A percentile compares a stretch with the other conserved stretches of the same genome.
Conservation (phyloP, 53 echinoderm and acorn worm genomes). For the Luidia sarsii region DNA sequence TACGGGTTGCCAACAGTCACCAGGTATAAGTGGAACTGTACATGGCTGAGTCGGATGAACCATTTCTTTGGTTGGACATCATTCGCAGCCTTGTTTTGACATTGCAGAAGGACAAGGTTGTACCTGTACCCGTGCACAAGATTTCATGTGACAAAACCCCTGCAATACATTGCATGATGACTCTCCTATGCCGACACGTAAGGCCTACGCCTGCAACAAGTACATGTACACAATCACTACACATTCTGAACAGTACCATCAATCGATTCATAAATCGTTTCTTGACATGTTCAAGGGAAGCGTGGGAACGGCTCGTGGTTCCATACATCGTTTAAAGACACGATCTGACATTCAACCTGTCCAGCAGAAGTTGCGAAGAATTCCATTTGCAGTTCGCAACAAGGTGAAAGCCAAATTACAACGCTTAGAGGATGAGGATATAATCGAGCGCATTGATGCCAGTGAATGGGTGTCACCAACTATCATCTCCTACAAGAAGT, state of each 20-base stretch:
- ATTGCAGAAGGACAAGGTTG: neutral
- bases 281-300: neutral
- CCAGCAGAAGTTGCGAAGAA: slow-evolving; percentile 5
- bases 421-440: slow-evolving; percentile 50
- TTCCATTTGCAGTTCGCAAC: slow-evolving; percentile 40
- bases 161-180: neutral
- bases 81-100: slow-evolving; percentile 7
- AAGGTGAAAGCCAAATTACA: slow-evolving; percentile 31
- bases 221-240: no score
- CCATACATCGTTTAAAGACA: slow-evolving; percentile 20
- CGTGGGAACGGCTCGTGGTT: slow-evolving; percentile 8
- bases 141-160: neutral
- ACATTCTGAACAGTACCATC: neutral
- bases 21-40: neutral
- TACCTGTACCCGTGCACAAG: neutral
- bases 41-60: slow-evolving; percentile 16
- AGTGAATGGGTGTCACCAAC: slow-evolving; percentile 73
- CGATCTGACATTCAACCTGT: slow-evolving; percentile 4
- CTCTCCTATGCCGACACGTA: neutral
- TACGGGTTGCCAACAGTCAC: neutral
- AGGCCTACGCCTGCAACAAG: no score
- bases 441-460: slow-evolving; percentile 62
- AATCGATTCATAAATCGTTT: neutral
- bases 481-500: slow-evolving; percentile 57
- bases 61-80: slow-evolving; percentile 35